Percentiles rank a stretch among this genome's conserved stretches.
Conservation (phyloP, 2,797 vertebrate species). For the Huso huso region DNA sequence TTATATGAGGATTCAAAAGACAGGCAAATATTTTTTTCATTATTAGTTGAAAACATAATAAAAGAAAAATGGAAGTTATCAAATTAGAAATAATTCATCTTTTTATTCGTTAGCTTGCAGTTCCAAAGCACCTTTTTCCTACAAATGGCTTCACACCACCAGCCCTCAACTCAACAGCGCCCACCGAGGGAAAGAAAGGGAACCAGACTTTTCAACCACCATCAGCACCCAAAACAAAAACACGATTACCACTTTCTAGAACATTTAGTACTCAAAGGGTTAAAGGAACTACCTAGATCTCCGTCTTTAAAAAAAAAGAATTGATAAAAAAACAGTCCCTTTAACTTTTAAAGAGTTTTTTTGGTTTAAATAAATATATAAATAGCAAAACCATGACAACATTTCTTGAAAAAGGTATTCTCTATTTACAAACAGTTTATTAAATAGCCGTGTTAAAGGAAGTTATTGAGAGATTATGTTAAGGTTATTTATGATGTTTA, state of each 20-base stretch:
- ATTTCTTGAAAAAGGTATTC: constrained; percentile 29
- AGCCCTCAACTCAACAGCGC: not conserved
- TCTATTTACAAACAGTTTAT: constrained; percentile 64
- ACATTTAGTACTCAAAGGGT: constrained; percentile 70
- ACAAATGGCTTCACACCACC: not conserved
- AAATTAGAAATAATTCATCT: too few species aligned
- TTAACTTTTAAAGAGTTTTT: constrained; percentile 66
- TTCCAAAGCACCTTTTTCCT: not conserved
- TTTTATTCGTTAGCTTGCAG: not conserved
- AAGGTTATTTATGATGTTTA: constrained; percentile 60
- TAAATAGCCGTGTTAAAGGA: constrained; percentile 50
- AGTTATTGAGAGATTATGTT: constrained; percentile 78
- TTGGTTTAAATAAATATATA: constrained; percentile 35
- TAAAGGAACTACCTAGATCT: constrained; percentile 50
- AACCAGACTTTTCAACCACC: constrained; percentile 57
- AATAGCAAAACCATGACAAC: constrained; percentile 34
- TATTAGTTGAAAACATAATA: too few species aligned
- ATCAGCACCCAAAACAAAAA: constrained; percentile 56
- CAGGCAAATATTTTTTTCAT: too few species aligned
- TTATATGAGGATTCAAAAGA: too few species aligned
- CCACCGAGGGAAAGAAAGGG: not conserved
- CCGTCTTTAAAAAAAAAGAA: not conserved
- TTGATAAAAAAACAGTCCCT: constrained; percentile 53
- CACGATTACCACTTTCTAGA: constrained; percentile 37
- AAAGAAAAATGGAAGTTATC: too few species aligned